Evolutionary conservation across 1,140 invertebrate genomes (phyloP).

Genomic region (Ctenoplectra terminalis): DNA sequence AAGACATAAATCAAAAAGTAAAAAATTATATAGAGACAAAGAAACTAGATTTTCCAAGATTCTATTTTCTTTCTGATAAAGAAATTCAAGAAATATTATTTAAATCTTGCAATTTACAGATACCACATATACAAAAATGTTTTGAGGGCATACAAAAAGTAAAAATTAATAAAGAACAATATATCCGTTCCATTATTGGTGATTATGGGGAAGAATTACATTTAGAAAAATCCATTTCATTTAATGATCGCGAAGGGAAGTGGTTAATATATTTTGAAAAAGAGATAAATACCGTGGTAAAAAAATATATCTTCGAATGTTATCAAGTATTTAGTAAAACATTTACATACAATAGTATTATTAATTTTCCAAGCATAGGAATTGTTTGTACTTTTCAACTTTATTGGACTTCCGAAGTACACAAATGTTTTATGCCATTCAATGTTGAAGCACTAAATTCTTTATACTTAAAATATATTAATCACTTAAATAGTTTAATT

Average conservation of each 20-base stretch:
- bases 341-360: conserved; percentile 48
- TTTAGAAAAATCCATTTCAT: conserved; percentile 81
- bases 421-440: conserved; percentile 76
- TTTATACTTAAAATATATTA: conserved; percentile 44
- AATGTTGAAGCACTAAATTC: conserved; percentile 46
- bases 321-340: conserved; percentile 41
- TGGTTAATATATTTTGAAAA: conserved; percentile 84
- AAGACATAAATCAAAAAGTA: conserved; percentile 84
- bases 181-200: conserved; percentile 85
- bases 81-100: conserved; percentile 91
- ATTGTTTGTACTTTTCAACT: conserved; percentile 85
- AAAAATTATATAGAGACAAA: conserved; percentile 89
- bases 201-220: conserved; percentile 84
- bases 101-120: conserved; percentile 82
- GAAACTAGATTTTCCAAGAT: conserved; percentile 90
- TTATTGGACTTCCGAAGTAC: conserved; percentile 86
- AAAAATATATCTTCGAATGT: conserved; percentile 44
- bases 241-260: conserved; percentile 85
- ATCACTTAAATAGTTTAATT: conserved; percentile 44
- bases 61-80: conserved; percentile 95
- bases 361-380: conserved; percentile 81
- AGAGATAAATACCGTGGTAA: conserved; percentile 59
- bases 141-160: conserved; percentile 81
- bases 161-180: conserved; percentile 78
- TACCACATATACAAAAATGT: conserved; percentile 85